Evolutionary conservation across 2,113 vertebrate genomes (phyloP).

Genomic region (Cygnus atratus): DNA sequence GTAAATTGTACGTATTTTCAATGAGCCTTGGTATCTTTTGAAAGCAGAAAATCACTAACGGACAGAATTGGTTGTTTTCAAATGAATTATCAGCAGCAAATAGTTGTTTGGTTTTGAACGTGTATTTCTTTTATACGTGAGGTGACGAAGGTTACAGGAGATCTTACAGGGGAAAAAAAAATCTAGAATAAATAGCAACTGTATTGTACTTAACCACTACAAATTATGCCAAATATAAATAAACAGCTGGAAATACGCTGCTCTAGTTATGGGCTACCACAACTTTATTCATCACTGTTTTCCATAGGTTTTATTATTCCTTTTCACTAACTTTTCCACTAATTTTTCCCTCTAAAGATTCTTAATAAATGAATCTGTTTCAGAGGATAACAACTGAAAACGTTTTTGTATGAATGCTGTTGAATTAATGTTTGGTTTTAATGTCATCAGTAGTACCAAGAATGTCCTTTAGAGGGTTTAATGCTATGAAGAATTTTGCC

Average conservation of each 20-base stretch:
- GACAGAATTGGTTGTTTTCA: not conserved
- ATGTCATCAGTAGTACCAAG: not conserved
- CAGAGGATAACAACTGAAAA: not conserved
- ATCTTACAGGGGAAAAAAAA: not conserved
- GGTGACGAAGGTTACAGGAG: not conserved
- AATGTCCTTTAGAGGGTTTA: not conserved
- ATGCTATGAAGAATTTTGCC: not conserved
- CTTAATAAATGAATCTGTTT: not conserved
- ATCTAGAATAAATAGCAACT: not conserved
- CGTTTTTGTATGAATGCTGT: not conserved
- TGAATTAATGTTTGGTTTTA: not conserved
- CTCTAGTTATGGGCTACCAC: not conserved
- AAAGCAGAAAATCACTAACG: constrained; percentile 38
- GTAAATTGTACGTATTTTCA: constrained; percentile 27
- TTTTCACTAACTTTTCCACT: not conserved
- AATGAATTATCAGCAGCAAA: not conserved
- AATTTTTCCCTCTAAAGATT: not conserved
- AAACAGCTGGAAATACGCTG: not conserved
- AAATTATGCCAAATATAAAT: not conserved
- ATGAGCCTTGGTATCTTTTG: constrained; percentile 7
- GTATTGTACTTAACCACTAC: not conserved
- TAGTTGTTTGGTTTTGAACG: not conserved
- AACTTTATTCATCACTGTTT: not conserved
- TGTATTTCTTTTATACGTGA: not conserved
- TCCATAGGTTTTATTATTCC: not conserved